Conservation (phyloP, 2,797 vertebrate species). For the Sarcoramphus papa region DNA sequence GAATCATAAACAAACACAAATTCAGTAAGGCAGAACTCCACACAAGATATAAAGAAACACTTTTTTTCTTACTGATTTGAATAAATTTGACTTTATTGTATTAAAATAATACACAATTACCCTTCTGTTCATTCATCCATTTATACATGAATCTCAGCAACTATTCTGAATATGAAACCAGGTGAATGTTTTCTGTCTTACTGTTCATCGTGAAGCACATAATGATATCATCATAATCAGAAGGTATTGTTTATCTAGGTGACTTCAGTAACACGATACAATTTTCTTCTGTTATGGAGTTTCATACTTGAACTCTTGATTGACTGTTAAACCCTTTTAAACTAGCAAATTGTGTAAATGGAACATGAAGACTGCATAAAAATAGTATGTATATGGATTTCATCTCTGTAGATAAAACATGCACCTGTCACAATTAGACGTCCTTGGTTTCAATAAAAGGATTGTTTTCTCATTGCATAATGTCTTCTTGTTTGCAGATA, state of each 20-base stretch:
- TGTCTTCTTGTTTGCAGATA: conserved; percentile 14
- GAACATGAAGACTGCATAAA: background rate
- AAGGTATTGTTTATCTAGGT: conserved; percentile 21
- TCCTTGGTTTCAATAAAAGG: conserved; percentile 16
- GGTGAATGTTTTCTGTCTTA: conserved; percentile 10
- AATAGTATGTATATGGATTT: background rate
- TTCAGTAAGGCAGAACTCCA: background rate
- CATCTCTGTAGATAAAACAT: background rate
- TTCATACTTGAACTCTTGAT: conserved; percentile 11
- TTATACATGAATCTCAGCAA: conserved; percentile 34
- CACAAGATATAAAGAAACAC: background rate
- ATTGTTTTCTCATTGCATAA: conserved; percentile 5
- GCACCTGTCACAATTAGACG: background rate
- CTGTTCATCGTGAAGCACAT: background rate
- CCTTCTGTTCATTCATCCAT: conserved; percentile 43
- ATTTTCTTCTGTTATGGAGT: conserved; percentile 13
- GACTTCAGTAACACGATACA: background rate
- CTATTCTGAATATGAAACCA: conserved; percentile 23
- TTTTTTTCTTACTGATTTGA: conserved; percentile 4
- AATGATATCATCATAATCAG: conserved; percentile 8
- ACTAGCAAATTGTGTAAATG: background rate
- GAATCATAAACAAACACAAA: conserved; percentile 37
- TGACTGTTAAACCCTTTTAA: conserved; percentile 36
- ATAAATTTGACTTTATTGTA: conserved; percentile 41
- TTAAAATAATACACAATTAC: conserved; percentile 30